phyloP scores from a whole-genome alignment of 2,113 vertebrate genomes.

The Anolis carolinensis region DNA sequence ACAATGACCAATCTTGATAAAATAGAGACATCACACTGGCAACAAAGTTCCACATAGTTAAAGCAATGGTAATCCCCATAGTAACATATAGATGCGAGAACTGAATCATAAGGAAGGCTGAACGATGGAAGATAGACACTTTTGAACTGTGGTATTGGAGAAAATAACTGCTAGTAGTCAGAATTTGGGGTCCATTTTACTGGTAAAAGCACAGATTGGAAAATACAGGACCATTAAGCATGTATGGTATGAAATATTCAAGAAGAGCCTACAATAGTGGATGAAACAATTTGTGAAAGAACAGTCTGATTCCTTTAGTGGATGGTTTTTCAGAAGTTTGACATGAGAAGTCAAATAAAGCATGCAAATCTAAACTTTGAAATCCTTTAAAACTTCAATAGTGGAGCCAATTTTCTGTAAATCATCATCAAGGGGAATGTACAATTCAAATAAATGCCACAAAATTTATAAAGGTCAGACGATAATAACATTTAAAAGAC shows the following conservation, averaged over 20 bases:
- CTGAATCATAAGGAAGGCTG: too few species aligned
- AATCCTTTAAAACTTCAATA: not conserved
- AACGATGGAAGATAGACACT: too few species aligned
- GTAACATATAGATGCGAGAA: too few species aligned
- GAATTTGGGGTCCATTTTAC: not conserved
- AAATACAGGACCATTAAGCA: not conserved
- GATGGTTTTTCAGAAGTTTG: not conserved
- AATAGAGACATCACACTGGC: too few species aligned
- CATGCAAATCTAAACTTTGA: not conserved
- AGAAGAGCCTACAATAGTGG: not conserved
- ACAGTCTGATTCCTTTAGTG: not conserved
- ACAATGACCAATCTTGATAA: too few species aligned
- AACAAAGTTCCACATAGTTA: too few species aligned
- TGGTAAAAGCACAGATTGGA: not conserved
- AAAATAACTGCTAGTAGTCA: not conserved
- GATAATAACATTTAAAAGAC: not conserved
- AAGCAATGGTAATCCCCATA: too few species aligned
- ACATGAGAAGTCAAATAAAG: slow-evolving; percentile 15
- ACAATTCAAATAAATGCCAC: not conserved
- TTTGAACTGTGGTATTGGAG: too few species aligned
- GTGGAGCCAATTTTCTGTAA: not conserved
- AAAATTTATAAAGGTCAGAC: not conserved
- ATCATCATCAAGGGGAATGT: not conserved
- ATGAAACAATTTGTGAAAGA: not conserved
- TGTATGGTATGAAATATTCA: not conserved